Base-by-base conservation (phyloP, 64 coral and sea anemone species). In the Stichodactyla helianthus region DNA sequence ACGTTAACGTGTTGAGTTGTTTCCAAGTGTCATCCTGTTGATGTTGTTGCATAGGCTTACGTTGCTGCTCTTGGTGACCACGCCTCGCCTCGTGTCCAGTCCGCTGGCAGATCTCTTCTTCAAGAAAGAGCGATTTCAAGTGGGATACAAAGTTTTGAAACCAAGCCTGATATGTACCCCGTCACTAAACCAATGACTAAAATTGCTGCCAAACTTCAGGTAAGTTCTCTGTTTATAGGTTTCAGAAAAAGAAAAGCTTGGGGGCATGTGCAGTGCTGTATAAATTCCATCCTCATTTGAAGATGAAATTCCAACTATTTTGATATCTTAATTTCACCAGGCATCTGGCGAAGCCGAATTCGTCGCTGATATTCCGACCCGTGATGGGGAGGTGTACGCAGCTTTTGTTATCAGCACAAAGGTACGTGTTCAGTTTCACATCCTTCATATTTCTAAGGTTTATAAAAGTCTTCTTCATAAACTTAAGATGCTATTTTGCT, bases 171-270 rank as follows among this genome's bases (percentile, higher is more conserved):
- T 55, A 82, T 84, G 85, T 94, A 84, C 71, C 95, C 95, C 6
- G 35, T 98, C 55, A 93, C 92, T 55, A 89, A 98, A 82, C 95
- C 95, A 50, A 93, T 98, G 95, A 91, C 95, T 25, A 98, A 98
- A 89, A 76, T 93, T 20, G 70, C 95, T 79, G 95, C 95, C 54
- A 94, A 93, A 84, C 51, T 89, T 18, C 95, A 98, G 87, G 95
- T 98, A 83, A 87, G 19, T 57, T 57, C 55, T 57, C 55, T 57
- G 13, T 0, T 7, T 4, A 0, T 57, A 57, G 4, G 55, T 57
- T 35, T 2, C 31, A 35, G 31, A 35, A 35, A 35, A 35, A 35
- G 31, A 35, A 35, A 35, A 35, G 31, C 31, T 35, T 2, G 31
- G 31, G 31, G 2, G 31, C 0, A 35, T 35, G 31, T 35, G 31